Conservation (phyloP, 2,888 invertebrate species). For the Drosophila mettleri region DNA sequence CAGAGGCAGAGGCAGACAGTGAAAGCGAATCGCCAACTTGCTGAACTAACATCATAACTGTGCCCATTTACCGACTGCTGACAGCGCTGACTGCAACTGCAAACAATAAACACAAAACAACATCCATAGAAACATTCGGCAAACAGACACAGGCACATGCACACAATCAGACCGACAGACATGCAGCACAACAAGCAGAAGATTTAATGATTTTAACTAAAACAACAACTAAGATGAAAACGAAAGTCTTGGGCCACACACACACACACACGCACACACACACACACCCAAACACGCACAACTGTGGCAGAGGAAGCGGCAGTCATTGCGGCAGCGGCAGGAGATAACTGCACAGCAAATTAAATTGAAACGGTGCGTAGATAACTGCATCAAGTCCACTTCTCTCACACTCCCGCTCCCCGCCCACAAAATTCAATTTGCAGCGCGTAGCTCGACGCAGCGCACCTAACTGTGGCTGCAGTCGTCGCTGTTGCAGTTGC, state of each 20-base stretch:
- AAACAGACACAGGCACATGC: background rate
- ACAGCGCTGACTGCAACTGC: constrained; percentile 39
- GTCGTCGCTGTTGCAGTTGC: constrained; percentile 37
- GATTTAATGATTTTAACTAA: constrained; percentile 58
- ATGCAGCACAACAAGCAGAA: constrained; percentile 31
- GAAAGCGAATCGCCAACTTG: constrained; percentile 46
- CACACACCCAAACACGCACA: constrained; percentile 24
- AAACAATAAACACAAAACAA: constrained; percentile 32
- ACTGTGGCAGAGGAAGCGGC: background rate
- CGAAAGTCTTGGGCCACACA: constrained; percentile 49
- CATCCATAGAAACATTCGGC: constrained; percentile 27
- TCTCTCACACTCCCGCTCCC: background rate
- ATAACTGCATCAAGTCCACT: constrained; percentile 13
- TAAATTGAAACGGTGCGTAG: constrained; percentile 42
- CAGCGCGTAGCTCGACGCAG: constrained; percentile 14
- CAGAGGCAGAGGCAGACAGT: constrained; percentile 24
- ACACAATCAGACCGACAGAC: too few species aligned
- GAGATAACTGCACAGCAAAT: constrained; percentile 45
- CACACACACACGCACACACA: constrained; percentile 8
- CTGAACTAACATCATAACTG: constrained; percentile 44
- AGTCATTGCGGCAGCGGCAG: background rate
- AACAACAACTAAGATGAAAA: constrained; percentile 52
- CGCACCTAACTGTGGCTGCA: constrained; percentile 11
- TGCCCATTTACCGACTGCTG: constrained; percentile 42
- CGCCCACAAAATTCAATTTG: constrained; percentile 12